These are phyloP conservation scores for Penelope pileata DNA, from an alignment of 2,113 vertebrate genomes.

Conservation along the genomic window DNA sequence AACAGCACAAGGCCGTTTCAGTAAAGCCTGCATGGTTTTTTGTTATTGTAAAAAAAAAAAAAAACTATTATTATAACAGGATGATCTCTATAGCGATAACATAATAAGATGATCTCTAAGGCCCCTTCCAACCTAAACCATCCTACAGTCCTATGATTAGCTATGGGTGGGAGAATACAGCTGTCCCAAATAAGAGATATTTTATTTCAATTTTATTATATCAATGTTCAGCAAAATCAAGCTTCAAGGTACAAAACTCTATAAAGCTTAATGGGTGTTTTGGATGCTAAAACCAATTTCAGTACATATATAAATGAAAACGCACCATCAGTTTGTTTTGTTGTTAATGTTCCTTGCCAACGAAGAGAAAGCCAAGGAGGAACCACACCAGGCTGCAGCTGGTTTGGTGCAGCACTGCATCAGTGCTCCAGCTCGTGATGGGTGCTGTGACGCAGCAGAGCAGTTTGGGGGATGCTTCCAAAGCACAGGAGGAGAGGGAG, in stretches of 20 bases:
- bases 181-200: neutral
- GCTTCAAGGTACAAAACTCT: neutral
- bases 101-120: too few species aligned
- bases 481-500: neutral
- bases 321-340: neutral
- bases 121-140: too few species aligned
- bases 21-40: neutral
- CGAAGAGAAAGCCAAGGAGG: accelerated
- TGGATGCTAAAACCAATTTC: neutral
- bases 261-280: neutral
- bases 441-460: accelerated
- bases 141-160: too few species aligned
- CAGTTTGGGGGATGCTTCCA: neutral
- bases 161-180: neutral
- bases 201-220: neutral
- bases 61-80: too few species aligned
- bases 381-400: neutral
- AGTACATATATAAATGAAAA: neutral
- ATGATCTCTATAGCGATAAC: too few species aligned
- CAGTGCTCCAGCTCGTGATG: too few species aligned
- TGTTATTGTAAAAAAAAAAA: neutral
- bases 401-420: too few species aligned
- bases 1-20: neutral
- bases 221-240: neutral
- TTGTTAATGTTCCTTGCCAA: neutral